Conservation (phyloP, 2,113 vertebrate species). For the Corythornis vintsioides region DNA sequence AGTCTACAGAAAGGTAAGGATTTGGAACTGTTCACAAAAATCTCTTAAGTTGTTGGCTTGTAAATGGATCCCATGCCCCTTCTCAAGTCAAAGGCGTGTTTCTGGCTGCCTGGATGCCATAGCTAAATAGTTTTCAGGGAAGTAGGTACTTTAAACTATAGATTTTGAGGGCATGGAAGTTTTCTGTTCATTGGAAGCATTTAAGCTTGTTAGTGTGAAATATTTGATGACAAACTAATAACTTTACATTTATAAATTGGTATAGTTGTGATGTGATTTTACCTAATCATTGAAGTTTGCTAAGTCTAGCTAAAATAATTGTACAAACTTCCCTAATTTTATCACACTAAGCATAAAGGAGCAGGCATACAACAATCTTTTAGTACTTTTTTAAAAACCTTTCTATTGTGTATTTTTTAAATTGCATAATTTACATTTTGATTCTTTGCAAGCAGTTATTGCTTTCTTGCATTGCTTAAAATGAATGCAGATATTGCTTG, state of each 20-base stretch:
- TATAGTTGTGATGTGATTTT: not conserved
- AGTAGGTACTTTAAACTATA: not conserved
- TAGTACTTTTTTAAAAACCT: not conserved
- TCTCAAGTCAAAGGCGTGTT: not conserved
- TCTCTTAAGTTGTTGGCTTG: accelerated
- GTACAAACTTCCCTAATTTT: not conserved
- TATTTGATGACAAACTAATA: not conserved
- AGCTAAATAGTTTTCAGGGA: not conserved
- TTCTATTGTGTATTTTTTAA: not conserved
- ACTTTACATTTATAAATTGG: not conserved
- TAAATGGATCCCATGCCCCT: not conserved
- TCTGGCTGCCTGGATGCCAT: not conserved
- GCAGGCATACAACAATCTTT: not conserved
- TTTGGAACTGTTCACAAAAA: not conserved
- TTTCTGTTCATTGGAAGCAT: not conserved
- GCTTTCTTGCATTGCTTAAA: not conserved
- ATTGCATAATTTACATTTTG: not conserved
- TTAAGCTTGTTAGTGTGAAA: not conserved
- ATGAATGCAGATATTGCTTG: not conserved
- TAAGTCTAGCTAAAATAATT: not conserved
- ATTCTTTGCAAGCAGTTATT: not conserved
- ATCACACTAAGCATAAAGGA: not conserved
- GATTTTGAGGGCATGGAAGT: not conserved
- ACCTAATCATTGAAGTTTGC: not conserved
- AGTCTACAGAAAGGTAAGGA: slow-evolving; percentile 92